Conservation (phyloP, 2,113 vertebrate species). For the Ranitomeya imitator region DNA sequence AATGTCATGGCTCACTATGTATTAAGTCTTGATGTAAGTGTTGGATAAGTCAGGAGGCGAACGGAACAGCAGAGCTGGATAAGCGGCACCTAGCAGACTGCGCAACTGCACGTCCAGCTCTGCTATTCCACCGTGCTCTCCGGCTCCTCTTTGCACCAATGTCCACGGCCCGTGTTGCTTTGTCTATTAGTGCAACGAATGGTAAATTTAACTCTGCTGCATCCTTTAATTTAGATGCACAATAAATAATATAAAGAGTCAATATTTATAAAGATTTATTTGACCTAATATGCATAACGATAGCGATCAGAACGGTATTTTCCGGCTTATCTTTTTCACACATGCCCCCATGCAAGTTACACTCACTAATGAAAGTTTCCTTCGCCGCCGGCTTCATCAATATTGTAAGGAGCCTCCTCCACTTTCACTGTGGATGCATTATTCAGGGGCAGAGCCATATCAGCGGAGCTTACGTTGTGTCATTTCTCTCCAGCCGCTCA, state of each 20-base stretch:
- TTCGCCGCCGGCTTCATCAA: conserved; percentile 5
- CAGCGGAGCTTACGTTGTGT: neutral
- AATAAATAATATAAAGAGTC: no score
- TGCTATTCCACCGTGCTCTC: no score
- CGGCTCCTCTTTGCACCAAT: no score
- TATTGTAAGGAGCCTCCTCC: conserved; percentile 25
- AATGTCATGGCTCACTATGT: no score
- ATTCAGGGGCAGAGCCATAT: conserved; percentile 16
- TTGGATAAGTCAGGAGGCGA: no score
- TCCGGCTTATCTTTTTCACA: neutral
- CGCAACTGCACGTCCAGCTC: no score
- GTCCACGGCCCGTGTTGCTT: no score
- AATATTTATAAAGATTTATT: no score
- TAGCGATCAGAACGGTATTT: neutral
- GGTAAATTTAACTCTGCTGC: neutral
- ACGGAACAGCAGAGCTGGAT: no score
- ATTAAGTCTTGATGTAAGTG: no score
- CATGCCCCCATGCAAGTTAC: neutral
- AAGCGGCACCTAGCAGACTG: no score
- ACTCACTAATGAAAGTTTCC: conserved; percentile 8
- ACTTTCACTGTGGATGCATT: conserved; percentile 39
- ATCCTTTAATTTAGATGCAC: neutral
- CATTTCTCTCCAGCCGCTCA: neutral
- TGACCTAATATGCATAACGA: neutral
- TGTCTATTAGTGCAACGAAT: neutral